These are phyloP conservation scores for Oryzias dopingdopingensis DNA, from an alignment of 2,797 vertebrate genomes.

Conservation along the genomic window DNA sequence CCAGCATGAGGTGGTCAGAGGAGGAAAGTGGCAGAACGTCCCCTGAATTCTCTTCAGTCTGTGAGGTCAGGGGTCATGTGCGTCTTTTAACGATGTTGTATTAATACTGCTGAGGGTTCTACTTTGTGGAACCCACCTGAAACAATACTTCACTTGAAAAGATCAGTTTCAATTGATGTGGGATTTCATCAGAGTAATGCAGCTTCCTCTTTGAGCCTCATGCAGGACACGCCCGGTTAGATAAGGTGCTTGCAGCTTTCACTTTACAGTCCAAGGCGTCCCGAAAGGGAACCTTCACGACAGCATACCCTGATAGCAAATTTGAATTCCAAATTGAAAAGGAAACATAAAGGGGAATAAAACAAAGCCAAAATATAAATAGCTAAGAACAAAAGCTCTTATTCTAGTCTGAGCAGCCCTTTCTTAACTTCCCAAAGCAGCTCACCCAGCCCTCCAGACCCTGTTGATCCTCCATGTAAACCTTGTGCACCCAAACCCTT, in stretches of 20 bases:
- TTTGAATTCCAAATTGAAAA: slow-evolving; percentile 66
- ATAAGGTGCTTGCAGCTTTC: slow-evolving; percentile 82
- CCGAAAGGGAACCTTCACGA: slow-evolving; percentile 62
- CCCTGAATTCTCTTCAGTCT: slow-evolving; percentile 38
- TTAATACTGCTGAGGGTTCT: slow-evolving; percentile 72
- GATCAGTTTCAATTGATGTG: slow-evolving; percentile 52
- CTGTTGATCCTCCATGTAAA: slow-evolving; percentile 34
- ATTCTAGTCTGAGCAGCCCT: slow-evolving; percentile 62
- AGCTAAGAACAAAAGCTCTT: slow-evolving; percentile 66
- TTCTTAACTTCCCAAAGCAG: slow-evolving; percentile 51
- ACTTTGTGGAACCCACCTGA: slow-evolving; percentile 45
- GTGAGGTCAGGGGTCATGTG: slow-evolving; percentile 44
- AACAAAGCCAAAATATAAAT: slow-evolving; percentile 70
- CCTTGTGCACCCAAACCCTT: slow-evolving; percentile 41
- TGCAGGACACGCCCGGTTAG: slow-evolving; percentile 66
- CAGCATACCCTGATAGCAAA: slow-evolving; percentile 77
- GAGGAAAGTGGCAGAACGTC: slow-evolving; percentile 55
- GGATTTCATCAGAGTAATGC: slow-evolving; percentile 55
- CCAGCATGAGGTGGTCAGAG: slow-evolving; percentile 65
- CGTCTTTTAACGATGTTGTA: slow-evolving; percentile 44
- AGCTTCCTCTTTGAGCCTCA: slow-evolving; percentile 62
- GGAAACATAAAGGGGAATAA: slow-evolving; percentile 37
- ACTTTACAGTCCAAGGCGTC: slow-evolving; percentile 73
- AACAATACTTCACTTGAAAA: slow-evolving; percentile 74
- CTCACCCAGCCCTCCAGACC: slow-evolving; percentile 48